Percentiles rank a stretch among this genome's conserved stretches.
Evolutionary conservation across 2,888 invertebrate species (phyloP).

Genomic region (Odiellus spinosus): DNA sequence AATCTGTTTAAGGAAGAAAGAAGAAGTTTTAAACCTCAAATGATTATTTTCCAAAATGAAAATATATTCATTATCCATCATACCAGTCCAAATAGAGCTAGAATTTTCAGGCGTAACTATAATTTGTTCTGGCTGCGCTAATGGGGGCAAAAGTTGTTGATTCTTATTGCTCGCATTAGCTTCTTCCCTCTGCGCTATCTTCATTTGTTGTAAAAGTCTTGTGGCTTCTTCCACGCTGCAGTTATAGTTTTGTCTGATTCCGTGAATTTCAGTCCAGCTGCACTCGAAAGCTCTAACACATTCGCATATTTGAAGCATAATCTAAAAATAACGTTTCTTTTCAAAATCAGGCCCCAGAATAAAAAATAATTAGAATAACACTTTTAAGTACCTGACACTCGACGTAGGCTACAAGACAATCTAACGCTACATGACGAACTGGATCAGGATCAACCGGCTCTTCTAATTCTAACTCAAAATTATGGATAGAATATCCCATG

Average conservation of each 20-base stretch:
- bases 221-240: conserved; percentile 17
- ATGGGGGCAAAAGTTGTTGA: neutral
- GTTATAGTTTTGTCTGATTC: conserved; percentile 16
- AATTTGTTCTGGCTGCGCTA: neutral
- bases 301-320: conserved; percentile 19
- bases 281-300: conserved; percentile 14
- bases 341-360: too few species aligned
- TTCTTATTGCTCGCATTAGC: neutral
- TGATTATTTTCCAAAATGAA: too few species aligned
- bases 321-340: too few species aligned
- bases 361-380: too few species aligned
- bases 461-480: conserved; percentile 29
- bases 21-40: too few species aligned
- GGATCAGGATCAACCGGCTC: conserved; percentile 66
- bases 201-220: conserved; percentile 16
- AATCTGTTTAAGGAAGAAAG: too few species aligned
- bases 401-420: conserved; percentile 68
- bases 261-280: conserved; percentile 17
- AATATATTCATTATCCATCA: too few species aligned
- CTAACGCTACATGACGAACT: conserved; percentile 59
- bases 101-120: too few species aligned
- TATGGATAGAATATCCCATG: conserved; percentile 51
- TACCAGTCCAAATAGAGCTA: too few species aligned
- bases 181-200: conserved; percentile 11
- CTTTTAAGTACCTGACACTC: conserved; percentile 57